Evolutionary conservation across 1,140 invertebrate species (phyloP).

Genomic region (Probaryconus sp.): DNA sequence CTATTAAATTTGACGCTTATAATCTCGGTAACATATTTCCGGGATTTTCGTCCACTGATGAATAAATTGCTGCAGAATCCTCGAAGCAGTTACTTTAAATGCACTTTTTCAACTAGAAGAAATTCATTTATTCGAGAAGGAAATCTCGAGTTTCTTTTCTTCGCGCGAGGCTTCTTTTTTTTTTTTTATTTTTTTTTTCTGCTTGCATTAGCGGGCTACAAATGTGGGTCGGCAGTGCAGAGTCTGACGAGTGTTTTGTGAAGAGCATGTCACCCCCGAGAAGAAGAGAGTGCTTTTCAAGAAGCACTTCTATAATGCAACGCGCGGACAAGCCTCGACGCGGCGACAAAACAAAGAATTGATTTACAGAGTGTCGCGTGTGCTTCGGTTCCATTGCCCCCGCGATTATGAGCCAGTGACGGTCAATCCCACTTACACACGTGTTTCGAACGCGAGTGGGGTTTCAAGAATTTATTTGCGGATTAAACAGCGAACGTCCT

Average conservation of each 20-base stretch:
- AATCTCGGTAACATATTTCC: constrained; percentile 9
- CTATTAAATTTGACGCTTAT: no score
- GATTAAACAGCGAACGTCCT: no score
- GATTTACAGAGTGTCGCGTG: constrained; percentile 52
- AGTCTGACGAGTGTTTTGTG: constrained; percentile 54
- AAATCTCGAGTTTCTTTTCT: constrained; percentile 43
- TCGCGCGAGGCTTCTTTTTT: constrained; percentile 7
- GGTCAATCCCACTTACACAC: no score
- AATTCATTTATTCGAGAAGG: constrained; percentile 48
- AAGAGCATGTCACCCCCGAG: constrained; percentile 39
- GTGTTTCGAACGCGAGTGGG: no score
- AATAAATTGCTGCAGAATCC: constrained; percentile 31
- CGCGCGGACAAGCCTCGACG: constrained; percentile 46
- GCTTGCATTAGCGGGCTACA: constrained; percentile 16
- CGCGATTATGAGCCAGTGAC: constrained; percentile 11
- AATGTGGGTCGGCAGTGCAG: constrained; percentile 34
- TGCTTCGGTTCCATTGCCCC: constrained; percentile 20
- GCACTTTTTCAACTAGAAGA: constrained; percentile 38
- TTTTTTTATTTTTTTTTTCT: constrained; percentile 8
- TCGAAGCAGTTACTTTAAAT: constrained; percentile 46
- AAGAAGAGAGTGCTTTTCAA: constrained; percentile 49
- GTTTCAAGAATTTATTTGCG: no score
- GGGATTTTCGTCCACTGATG: constrained; percentile 5
- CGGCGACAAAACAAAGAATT: constrained; percentile 61
- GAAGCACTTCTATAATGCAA: constrained; percentile 59